These are phyloP conservation scores for Notothenia coriiceps DNA, from an alignment of 2,113 vertebrate genomes.

Conservation along the genomic window DNA sequence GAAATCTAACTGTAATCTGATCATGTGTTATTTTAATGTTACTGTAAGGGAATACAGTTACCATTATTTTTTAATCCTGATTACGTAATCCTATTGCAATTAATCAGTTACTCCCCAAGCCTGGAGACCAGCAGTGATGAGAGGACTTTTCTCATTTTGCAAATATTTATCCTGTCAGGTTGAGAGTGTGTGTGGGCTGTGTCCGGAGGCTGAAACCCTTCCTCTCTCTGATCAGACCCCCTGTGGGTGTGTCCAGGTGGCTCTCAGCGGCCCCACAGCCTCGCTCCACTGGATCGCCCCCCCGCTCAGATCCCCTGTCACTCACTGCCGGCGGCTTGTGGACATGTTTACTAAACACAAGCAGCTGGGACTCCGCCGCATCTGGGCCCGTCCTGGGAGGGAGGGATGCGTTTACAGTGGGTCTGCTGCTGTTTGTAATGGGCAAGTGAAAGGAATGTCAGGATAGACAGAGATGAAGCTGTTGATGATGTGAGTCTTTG, in stretches of 20 bases:
- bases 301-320: constrained; percentile 38
- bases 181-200: constrained; percentile 30
- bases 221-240: constrained; percentile 42
- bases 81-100: too few species aligned
- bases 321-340: constrained; percentile 51
- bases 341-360: constrained; percentile 83
- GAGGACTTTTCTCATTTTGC: constrained; percentile 31
- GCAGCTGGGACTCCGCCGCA: constrained; percentile 72
- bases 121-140: constrained; percentile 30
- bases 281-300: constrained; percentile 52
- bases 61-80: too few species aligned
- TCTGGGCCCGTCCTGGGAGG: constrained; percentile 60
- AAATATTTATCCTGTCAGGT: constrained; percentile 70
- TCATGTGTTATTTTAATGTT: too few species aligned
- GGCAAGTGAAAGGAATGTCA: not conserved
- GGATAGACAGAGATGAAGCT: constrained; percentile 12
- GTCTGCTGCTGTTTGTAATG: constrained; percentile 59
- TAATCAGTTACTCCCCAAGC: not conserved
- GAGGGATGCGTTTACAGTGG: constrained; percentile 52
- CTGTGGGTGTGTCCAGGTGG: constrained; percentile 70
- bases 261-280: constrained; percentile 20
- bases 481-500: not conserved
- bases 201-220: constrained; percentile 9
- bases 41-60: too few species aligned
- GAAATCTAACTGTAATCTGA: too few species aligned